Evolutionary conservation across 2,888 invertebrate genomes (phyloP), one percentile per base, ranked within the genome.

Genomic region (Platycnemis pennipes): DNA sequence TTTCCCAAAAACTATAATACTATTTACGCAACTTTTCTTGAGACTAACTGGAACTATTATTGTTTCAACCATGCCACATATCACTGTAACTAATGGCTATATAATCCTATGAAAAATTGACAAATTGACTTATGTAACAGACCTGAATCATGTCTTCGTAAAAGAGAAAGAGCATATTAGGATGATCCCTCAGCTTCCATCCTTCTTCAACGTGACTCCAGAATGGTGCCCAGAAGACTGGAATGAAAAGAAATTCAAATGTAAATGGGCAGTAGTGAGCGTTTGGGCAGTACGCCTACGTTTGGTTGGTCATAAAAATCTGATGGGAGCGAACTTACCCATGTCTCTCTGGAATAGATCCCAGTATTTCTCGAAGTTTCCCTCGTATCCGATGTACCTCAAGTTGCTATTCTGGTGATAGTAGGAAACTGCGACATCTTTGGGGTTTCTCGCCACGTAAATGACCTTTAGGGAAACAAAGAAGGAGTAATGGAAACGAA

Each of bases 121-220:
- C n/a, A n/a, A n/a, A n/a, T n/a, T n/a, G n/a, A n/a, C n/a, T n/a
- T n/a, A n/a, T n/a, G n/a, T 26, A 56, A 19, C n/a, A 37, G 0
- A 98, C 98, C 96, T 97, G 97, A 94, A 97, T 97, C 96, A 98
- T 97, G 95, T 98, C 98, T 96, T 99, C 99, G 95, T 98, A 99
- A 96, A 98, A 98, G 94, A 98, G 96, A 95, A 98, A 98, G 0
- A 98, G 96, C 94, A 98, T 96, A 96, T 98, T 98, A 2, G 97
- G 96, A 95, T 98, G 97, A 94, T 98, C 95, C 95, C 97, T 97
- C 94, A 97, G 96, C 8, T 97, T 96, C 98, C 98, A 98, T 0
- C 98, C 98, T 96, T 98, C 98, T 96, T 98, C 97, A 2, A 99
- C 96, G 95, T 99, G 98, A 94, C 98, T 97, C 97, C 98, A 98